Conservation (phyloP, 2,888 invertebrate genomes). For the Crioceris asparagi region DNA sequence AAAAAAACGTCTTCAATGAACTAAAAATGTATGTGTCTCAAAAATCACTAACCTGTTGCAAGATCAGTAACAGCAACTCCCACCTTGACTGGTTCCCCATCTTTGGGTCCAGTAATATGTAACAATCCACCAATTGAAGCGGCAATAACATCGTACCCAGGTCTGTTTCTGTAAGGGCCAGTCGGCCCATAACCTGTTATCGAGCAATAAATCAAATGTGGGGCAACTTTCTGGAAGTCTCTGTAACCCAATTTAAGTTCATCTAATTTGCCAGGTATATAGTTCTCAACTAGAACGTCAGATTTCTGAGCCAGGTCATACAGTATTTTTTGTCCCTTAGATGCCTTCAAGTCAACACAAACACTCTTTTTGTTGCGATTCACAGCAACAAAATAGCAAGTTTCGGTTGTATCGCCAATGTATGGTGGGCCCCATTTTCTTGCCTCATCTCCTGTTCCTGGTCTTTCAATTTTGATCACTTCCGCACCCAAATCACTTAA, state of each 20-base stretch:
- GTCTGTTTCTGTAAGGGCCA: slow-evolving; percentile 76
- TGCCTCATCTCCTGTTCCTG: slow-evolving; percentile 75
- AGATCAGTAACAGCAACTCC: slow-evolving; percentile 91
- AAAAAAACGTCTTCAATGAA: no score
- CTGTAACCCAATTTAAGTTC: slow-evolving; percentile 71
- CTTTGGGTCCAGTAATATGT: slow-evolving; percentile 75
- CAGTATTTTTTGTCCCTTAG: slow-evolving; percentile 52
- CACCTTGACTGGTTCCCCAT: slow-evolving; percentile 79
- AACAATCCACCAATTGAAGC: slow-evolving; percentile 85
- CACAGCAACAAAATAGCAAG: slow-evolving; percentile 75
- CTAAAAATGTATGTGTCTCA: no score
- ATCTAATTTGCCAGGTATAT: slow-evolving; percentile 79
- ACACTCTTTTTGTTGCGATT: slow-evolving; percentile 94
- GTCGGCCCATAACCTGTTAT: slow-evolving; percentile 83
- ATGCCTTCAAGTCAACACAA: slow-evolving; percentile 70
- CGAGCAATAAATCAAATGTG: slow-evolving; percentile 83
- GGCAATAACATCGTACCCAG: slow-evolving; percentile 96
- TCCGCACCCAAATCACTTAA: slow-evolving; percentile 89
- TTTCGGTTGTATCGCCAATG: slow-evolving; percentile 48
- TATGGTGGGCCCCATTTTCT: slow-evolving; percentile 93
- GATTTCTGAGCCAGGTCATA: slow-evolving; percentile 62
- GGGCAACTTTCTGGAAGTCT: slow-evolving; percentile 55
- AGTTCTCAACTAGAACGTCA: slow-evolving; percentile 91
- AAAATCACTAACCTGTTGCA: slow-evolving; percentile 57
- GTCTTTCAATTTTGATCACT: slow-evolving; percentile 83